These are phyloP conservation scores for Arrhamphus sclerolepis DNA, from an alignment of 2,797 vertebrate genomes.

Conservation along the genomic window DNA sequence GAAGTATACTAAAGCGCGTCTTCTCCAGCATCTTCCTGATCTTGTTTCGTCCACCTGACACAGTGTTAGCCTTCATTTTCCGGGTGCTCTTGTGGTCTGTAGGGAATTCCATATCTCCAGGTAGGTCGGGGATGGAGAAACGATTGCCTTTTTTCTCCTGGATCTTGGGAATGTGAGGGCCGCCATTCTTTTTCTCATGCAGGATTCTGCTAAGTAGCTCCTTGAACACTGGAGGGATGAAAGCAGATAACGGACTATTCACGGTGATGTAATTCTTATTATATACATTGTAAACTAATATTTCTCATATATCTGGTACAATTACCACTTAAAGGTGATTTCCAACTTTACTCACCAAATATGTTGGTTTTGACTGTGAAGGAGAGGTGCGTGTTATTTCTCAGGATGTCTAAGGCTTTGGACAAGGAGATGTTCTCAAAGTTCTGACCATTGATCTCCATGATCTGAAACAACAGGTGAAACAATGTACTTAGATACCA, in stretches of 20 bases:
- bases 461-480: constrained; percentile 82
- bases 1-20: constrained; percentile 95
- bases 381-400: constrained; percentile 95
- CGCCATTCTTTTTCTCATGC: constrained; percentile 90
- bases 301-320: background rate
- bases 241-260: background rate
- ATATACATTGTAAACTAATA: background rate
- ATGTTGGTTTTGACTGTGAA: constrained; percentile 98
- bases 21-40: constrained; percentile 97
- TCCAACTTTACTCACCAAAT: constrained; percentile 83
- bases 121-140: constrained; percentile 93
- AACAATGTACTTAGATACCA: background rate
- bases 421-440: constrained; percentile 94
- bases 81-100: constrained; percentile 90
- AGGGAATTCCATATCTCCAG: constrained; percentile 91
- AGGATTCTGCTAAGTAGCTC: constrained; percentile 90
- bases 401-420: constrained; percentile 94
- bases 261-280: background rate
- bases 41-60: constrained; percentile 94
- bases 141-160: constrained; percentile 96
- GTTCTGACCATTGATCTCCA: constrained; percentile 98
- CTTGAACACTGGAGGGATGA: constrained; percentile 88
- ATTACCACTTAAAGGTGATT: background rate
- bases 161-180: constrained; percentile 94
- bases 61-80: constrained; percentile 96